A percentile compares a stretch with the other conserved stretches of the same genome.
Conservation (phyloP, 2,888 invertebrate species). For the Loripinus fragilis region DNA sequence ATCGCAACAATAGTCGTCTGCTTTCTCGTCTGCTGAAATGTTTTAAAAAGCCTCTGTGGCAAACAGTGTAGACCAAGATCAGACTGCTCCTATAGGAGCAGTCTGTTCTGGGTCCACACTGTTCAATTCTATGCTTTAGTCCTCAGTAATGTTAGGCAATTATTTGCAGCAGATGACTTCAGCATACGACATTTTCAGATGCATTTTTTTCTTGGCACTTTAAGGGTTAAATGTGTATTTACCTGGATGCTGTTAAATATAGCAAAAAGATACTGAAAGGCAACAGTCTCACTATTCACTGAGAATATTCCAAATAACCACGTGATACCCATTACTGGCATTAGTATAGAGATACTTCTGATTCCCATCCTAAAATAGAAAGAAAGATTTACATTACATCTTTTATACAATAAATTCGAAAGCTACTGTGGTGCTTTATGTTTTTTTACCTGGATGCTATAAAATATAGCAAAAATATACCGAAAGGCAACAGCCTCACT, state of each 20-base stretch:
- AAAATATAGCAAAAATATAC: conserved; percentile 28
- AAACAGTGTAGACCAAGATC: too few relatives aligned
- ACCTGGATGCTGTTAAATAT: conserved; percentile 5
- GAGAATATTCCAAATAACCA: conserved; percentile 36
- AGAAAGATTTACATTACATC: neutral
- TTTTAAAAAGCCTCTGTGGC: too few relatives aligned
- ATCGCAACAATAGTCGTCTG: too few relatives aligned
- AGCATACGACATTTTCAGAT: too few relatives aligned
- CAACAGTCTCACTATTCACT: conserved; percentile 22
- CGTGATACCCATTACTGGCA: conserved; percentile 29
- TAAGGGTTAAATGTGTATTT: conserved; percentile 5
- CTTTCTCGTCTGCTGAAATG: too few relatives aligned
- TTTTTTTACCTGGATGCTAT: conserved; percentile 28
- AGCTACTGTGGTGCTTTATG: too few relatives aligned
- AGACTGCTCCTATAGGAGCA: too few relatives aligned
- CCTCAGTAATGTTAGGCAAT: too few relatives aligned
- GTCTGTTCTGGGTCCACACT: too few relatives aligned
- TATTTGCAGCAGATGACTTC: too few relatives aligned
- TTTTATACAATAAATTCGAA: too few relatives aligned
- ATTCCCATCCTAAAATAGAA: conserved; percentile 2
- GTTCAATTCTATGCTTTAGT: neutral
- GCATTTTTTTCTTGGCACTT: too few relatives aligned
- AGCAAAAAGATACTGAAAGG: conserved; percentile 30
- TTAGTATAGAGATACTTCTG: conserved; percentile 1
- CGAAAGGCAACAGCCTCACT: conserved; percentile 29